A percentile compares a stretch with the other conserved stretches of the same genome.
These are phyloP conservation scores for Rhineura floridana DNA, from an alignment of 2,113 vertebrate species.

Conservation along the genomic window DNA sequence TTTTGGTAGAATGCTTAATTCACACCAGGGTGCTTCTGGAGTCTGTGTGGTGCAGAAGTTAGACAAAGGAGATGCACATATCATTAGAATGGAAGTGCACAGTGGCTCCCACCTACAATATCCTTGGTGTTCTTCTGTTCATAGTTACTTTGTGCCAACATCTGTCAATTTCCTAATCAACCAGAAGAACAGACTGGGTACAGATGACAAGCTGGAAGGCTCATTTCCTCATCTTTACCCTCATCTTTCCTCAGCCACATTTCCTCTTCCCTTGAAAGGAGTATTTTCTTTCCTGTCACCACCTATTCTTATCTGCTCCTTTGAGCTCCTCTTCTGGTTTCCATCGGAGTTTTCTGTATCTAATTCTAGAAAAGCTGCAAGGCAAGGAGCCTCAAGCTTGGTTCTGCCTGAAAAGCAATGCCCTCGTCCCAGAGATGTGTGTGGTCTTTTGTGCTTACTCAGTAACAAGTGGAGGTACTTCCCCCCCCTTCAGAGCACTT, in stretches of 20 bases:
- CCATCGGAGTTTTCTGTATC: neutral
- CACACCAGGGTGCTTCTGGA: neutral
- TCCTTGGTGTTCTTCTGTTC: neutral
- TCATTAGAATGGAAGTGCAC: neutral
- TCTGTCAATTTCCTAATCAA: neutral
- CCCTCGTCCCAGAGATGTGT: neutral
- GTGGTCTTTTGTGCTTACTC: neutral
- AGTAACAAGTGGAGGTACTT: neutral
- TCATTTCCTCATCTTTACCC: neutral
- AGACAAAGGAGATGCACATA: neutral
- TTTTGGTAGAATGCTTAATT: neutral
- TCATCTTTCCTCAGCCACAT: neutral
- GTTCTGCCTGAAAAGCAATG: neutral
- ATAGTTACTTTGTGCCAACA: too few species aligned
- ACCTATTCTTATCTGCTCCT: neutral
- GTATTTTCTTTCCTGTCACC: neutral
- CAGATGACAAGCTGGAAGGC: neutral
- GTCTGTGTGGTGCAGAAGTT: neutral
- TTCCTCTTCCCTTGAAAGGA: neutral
- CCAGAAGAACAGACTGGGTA: neutral
- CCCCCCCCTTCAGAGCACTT: neutral
- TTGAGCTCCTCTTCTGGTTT: neutral
- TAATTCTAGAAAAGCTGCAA: neutral
- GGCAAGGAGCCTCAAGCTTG: too few species aligned
- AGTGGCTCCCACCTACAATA: neutral